Evolutionary conservation across 2,888 invertebrate genomes (phyloP).

Genomic region (Melanchra persicariae): DNA sequence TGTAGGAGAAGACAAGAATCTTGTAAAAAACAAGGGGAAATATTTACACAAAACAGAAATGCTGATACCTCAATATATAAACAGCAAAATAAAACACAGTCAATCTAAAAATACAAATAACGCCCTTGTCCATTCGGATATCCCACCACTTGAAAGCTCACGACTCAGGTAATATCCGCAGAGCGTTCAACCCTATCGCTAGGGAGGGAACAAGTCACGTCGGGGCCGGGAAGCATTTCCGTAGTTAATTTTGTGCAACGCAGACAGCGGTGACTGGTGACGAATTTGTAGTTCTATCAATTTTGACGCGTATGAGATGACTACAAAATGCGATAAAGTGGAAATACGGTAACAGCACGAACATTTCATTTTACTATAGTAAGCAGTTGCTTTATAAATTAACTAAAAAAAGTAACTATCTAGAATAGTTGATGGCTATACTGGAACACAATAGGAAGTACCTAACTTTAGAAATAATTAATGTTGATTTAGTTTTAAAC

Average conservation of each 20-base stretch:
- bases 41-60: neutral
- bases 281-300: constrained; percentile 51
- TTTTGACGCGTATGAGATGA: constrained; percentile 17
- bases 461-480: neutral
- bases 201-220: constrained; percentile 42
- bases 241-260: constrained; percentile 63
- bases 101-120: constrained; percentile 29
- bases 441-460: neutral
- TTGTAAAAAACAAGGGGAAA: neutral
- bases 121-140: neutral
- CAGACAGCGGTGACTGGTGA: constrained; percentile 42
- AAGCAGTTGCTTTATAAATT: neutral
- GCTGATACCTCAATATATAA: neutral
- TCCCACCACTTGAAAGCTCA: constrained; percentile 10
- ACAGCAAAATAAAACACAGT: neutral
- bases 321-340: constrained; percentile 16
- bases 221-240: constrained; percentile 64
- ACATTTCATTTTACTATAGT: too few species aligned
- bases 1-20: neutral
- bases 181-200: constrained; percentile 49
- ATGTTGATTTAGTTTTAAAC: neutral
- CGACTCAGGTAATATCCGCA: constrained; percentile 28
- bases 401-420: neutral
- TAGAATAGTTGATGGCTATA: neutral
- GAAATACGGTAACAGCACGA: neutral